Evolutionary conservation across 2,888 invertebrate genomes (phyloP), one percentile per base, ranked within the genome.

Genomic region (Epistrophe grossulariae): DNA sequence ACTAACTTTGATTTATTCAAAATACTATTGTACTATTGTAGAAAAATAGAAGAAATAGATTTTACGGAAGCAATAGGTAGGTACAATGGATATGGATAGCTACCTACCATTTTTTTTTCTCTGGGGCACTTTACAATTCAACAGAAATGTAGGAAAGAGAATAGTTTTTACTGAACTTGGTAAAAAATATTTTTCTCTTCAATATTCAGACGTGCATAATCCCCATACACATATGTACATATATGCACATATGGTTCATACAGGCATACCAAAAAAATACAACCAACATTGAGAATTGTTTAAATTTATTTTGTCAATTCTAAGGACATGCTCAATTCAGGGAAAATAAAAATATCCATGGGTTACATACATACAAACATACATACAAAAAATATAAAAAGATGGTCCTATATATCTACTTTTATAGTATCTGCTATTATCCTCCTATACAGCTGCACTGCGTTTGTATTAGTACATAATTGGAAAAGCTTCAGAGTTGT

Each of bases 291-390:
- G 78, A 24, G 24, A 87, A 82, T 87, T 87, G 85, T 87, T 79
- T 79, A 68, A 84, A 62, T 72, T 80, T 84, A 84, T 84, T 85
- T 79, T 70, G 64, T 74, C 85, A 82, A 85, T 81, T 50, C 45
- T 28, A 31, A 74, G 72, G 82, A 80, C 85, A 85, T 85, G 85
- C 82, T 82, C 85, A 59, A 84, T 84, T 62, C 79, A 31, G 40
- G 11, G 1, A 38, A 50, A 81, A 80, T 70, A 81, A 77, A 81
- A 73, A 73, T 57, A 35, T 73, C 62, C 73, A 70, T 19, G 35
- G 35, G 19, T 38, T 68, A 50, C 71, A 71, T 13, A 43, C 35
- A 57, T 35, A 59, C 45, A 55, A 10, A 4, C 19, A 50, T 24
- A 24, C n/a, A n/a, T n/a, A n/a, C n/a, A n/a, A n/a, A n/a, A n/a